phyloP scores from a whole-genome alignment of 1,140 invertebrate genomes.

The Papilio helenus region DNA sequence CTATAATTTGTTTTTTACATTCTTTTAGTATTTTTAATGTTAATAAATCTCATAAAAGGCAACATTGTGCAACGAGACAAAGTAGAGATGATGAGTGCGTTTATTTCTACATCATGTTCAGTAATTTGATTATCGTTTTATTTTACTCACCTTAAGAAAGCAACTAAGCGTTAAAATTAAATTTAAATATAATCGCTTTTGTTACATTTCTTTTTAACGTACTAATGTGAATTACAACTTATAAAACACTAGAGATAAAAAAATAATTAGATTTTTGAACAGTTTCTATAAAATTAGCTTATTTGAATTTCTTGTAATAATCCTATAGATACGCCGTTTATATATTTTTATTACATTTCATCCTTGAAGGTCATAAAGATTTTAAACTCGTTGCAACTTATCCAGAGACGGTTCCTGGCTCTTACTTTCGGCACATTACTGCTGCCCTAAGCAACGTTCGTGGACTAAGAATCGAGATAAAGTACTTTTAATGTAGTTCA shows the following conservation, averaged over 20 bases:
- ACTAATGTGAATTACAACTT: too few relatives aligned
- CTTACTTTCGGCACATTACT: constrained; percentile 15
- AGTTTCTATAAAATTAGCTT: too few relatives aligned
- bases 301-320: too few relatives aligned
- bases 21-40: background rate
- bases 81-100: constrained; percentile 46
- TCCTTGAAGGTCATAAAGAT: background rate
- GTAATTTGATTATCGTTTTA: constrained; percentile 56
- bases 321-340: background rate
- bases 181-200: background rate
- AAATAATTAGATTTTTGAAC: too few relatives aligned
- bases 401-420: background rate
- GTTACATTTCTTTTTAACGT: background rate
- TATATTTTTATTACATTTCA: background rate
- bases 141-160: constrained; percentile 33
- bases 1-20: constrained; percentile 17
- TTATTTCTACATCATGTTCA: constrained; percentile 53
- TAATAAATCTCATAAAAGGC: constrained; percentile 46
- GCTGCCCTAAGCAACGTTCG: constrained; percentile 27
- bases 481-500: constrained; percentile 53
- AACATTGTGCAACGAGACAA: constrained; percentile 43
- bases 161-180: background rate
- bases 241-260: too few relatives aligned
- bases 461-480: constrained; percentile 61
- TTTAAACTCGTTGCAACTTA: constrained; percentile 20